A percentile compares a stretch with the other conserved stretches of the same genome.
Evolutionary conservation across 2,113 vertebrate genomes (phyloP).

Genomic region (Pleuronectes platessa): DNA sequence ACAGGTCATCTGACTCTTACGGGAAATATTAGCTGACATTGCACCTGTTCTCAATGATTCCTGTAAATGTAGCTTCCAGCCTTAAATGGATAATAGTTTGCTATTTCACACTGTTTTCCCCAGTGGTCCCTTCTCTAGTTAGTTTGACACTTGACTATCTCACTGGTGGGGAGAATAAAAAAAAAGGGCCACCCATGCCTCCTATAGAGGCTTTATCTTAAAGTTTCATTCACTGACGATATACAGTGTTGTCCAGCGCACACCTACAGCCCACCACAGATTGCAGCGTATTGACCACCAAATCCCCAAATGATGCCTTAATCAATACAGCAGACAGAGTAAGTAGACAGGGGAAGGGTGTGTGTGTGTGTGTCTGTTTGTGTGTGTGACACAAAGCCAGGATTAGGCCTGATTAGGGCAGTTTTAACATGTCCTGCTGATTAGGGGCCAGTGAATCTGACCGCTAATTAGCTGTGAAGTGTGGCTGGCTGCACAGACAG

Average conservation of each 20-base stretch:
- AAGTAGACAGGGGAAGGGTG: slow-evolving; percentile 52
- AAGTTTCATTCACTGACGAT: slow-evolving; percentile 18
- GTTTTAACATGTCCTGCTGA: slow-evolving; percentile 85
- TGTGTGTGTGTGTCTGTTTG: slow-evolving; percentile 52
- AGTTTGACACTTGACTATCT: background rate
- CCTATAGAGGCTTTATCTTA: background rate
- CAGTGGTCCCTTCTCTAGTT: no score
- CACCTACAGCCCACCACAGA: slow-evolving; percentile 18
- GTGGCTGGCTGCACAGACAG: slow-evolving; percentile 74
- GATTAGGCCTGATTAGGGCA: slow-evolving; percentile 83
- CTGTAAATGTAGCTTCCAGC: no score
- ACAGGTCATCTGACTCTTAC: no score
- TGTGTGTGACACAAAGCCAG: slow-evolving; percentile 75
- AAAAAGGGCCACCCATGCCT: background rate
- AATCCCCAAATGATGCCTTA: slow-evolving; percentile 63
- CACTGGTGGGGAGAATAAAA: background rate
- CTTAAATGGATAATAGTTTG: no score
- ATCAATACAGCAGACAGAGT: slow-evolving; percentile 76
- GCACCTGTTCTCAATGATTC: no score
- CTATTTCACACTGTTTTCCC: no score
- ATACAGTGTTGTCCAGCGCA: slow-evolving; percentile 1
- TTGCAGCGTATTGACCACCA: slow-evolving; percentile 66
- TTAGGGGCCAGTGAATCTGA: slow-evolving; percentile 79
- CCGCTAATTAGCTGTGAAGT: slow-evolving; percentile 83
- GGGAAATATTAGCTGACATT: no score